phyloP scores from a whole-genome alignment of 2,113 vertebrate species.

The Loxodonta africana region DNA sequence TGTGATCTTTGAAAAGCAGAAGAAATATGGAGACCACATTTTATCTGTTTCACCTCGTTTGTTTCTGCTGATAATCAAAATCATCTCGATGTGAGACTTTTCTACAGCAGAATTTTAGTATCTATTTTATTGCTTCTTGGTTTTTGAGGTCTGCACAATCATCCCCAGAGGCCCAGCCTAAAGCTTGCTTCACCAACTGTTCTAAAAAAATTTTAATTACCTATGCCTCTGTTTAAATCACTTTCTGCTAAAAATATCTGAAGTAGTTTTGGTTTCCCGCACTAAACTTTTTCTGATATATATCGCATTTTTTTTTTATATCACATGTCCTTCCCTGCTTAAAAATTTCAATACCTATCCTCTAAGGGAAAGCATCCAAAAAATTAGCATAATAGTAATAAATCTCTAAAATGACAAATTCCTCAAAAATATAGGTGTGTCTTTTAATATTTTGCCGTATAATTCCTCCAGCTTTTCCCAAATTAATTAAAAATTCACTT shows the following conservation, averaged over 20 bases:
- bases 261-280: conserved; percentile 26
- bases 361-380: neutral
- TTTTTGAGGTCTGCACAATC: conserved; percentile 3
- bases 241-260: conserved; percentile 23
- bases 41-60: neutral
- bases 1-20: neutral
- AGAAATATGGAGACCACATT: neutral
- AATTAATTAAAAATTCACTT: neutral
- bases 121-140: neutral
- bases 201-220: conserved; percentile 46
- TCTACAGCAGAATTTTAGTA: neutral
- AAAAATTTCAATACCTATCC: neutral
- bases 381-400: neutral
- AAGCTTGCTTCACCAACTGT: conserved; percentile 24
- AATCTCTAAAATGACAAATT: neutral
- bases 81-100: neutral
- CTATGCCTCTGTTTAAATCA: conserved; percentile 8
- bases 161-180: neutral
- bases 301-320: neutral
- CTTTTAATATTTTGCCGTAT: neutral
- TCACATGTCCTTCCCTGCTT: neutral
- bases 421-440: neutral
- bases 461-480: neutral
- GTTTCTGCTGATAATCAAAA: neutral
- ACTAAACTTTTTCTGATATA: neutral